phyloP scores from a whole-genome alignment of 2,888 invertebrate genomes.

The Ennomos quercinarius region DNA sequence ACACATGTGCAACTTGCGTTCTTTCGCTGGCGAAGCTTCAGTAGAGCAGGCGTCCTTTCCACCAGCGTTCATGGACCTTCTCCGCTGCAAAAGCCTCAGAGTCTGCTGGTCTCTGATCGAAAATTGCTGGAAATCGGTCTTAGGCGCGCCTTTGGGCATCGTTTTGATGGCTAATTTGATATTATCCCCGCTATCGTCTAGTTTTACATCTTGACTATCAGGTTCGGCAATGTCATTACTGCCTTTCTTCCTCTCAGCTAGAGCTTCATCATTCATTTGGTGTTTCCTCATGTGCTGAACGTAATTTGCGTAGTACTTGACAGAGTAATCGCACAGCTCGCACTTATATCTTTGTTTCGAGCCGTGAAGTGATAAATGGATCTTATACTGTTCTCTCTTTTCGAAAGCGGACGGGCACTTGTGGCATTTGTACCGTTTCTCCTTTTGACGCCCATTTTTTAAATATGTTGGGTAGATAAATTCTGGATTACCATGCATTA shows the following conservation, averaged over 20 bases:
- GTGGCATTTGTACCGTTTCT: slow-evolving; percentile 92
- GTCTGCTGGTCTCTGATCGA: slow-evolving; percentile 88
- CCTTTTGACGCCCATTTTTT: slow-evolving; percentile 90
- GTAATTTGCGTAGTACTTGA: slow-evolving; percentile 93
- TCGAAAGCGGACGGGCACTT: slow-evolving; percentile 96
- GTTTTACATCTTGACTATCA: slow-evolving; percentile 55
- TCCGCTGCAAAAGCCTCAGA: slow-evolving; percentile 84
- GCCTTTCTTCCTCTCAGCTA: slow-evolving; percentile 82
- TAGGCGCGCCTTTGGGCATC: slow-evolving; percentile 72
- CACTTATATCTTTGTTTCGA: slow-evolving; percentile 93
- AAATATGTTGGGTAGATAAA: slow-evolving; percentile 91
- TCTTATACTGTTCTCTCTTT: slow-evolving; percentile 93
- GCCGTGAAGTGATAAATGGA: slow-evolving; percentile 93
- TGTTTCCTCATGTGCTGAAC: slow-evolving; percentile 93
- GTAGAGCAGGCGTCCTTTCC: slow-evolving; percentile 61
- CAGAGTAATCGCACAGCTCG: slow-evolving; percentile 94
- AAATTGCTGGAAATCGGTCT: slow-evolving; percentile 82
- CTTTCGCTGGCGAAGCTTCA: slow-evolving; percentile 80
- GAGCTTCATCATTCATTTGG: slow-evolving; percentile 88
- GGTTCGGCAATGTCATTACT: slow-evolving; percentile 57
- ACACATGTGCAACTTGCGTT: slow-evolving; percentile 88
- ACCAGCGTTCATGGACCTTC: slow-evolving; percentile 73
- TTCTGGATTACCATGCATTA: slow-evolving; percentile 91
- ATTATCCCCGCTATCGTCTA: slow-evolving; percentile 62
- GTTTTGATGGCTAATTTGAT: slow-evolving; percentile 79